Percentiles rank a stretch among this genome's conserved stretches.
Conservation (phyloP, 2,113 vertebrate genomes). For the Plotosus lineatus region DNA sequence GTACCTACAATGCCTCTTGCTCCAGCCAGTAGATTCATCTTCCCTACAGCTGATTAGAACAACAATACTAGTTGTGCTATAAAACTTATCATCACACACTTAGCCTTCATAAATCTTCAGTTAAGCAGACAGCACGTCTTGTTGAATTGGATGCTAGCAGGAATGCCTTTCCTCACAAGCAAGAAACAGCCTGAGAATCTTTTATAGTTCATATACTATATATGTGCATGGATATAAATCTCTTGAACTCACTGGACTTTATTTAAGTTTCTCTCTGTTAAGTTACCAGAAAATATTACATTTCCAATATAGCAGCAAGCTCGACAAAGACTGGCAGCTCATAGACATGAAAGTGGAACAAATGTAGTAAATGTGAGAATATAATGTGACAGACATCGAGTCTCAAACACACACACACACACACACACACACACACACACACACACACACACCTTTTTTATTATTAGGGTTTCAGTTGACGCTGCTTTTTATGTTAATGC, state of each 20-base stretch:
- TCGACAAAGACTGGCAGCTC: constrained; percentile 4
- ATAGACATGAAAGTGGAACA: constrained; percentile 14
- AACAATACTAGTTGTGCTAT: constrained; percentile 50
- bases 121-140: constrained; percentile 36
- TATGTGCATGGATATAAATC: not conserved
- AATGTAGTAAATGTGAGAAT: not conserved
- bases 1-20: constrained; percentile 8
- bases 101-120: constrained; percentile 47
- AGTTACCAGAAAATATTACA: constrained; percentile 21
- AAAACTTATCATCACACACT: constrained; percentile 45
- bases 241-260: constrained; percentile 5
- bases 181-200: not conserved
- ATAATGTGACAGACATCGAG: constrained; percentile 31
- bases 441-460: constrained; percentile 7
- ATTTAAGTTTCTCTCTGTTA: constrained; percentile 30
- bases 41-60: constrained; percentile 48
- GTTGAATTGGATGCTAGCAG: not conserved
- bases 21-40: constrained; percentile 48
- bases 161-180: not conserved
- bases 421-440: not conserved
- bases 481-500: not conserved
- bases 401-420: not conserved
- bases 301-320: constrained; percentile 8
- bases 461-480: constrained; percentile 26
- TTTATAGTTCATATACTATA: constrained; percentile 12